A percentile compares a stretch with the other conserved stretches of the same genome.
Conservation (phyloP, 2,113 vertebrate genomes). For the Nerophis lumbriciformis region DNA sequence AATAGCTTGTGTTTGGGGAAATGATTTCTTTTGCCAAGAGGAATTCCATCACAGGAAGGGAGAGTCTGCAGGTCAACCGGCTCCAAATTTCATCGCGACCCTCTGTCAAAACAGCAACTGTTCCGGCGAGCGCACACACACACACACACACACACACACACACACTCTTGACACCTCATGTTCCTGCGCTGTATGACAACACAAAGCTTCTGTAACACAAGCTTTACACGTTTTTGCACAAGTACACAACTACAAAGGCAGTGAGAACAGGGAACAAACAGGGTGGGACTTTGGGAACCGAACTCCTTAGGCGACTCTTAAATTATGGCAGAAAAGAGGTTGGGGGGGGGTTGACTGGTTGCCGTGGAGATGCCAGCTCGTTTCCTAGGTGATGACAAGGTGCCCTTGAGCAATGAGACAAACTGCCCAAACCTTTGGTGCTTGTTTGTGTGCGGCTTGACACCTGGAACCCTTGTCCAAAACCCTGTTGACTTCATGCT, state of each 20-base stretch:
- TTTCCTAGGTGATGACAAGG: background rate
- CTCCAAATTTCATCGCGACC: constrained; percentile 23
- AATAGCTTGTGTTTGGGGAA: constrained; percentile 27
- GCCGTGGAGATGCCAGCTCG: background rate
- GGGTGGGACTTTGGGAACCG: constrained; percentile 14
- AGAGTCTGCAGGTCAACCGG: constrained; percentile 24
- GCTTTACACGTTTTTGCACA: constrained; percentile 8
- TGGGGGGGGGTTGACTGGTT: constrained; percentile 2
- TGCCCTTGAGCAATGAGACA: background rate
- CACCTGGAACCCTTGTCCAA: background rate
- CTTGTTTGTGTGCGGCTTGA: background rate
- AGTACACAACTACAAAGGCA: constrained; percentile 14
- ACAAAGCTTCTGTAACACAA: constrained; percentile 28
- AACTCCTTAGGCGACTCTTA: constrained; percentile 9
- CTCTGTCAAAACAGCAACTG: constrained; percentile 21
- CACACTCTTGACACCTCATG: constrained; percentile 1
- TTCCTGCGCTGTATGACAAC: background rate
- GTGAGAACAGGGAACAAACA: background rate
- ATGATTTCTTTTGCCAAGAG: constrained; percentile 20
- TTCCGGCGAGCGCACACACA: constrained; percentile 3
- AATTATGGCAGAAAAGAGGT: background rate
- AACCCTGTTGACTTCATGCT: background rate
- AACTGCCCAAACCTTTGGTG: background rate
- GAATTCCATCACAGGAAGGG: constrained; percentile 58
- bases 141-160: constrained; percentile 8